Evolutionary conservation across 2,797 vertebrate species (phyloP), one percentile per base, ranked within the genome.

Genomic region (Acridotheres tristis): DNA sequence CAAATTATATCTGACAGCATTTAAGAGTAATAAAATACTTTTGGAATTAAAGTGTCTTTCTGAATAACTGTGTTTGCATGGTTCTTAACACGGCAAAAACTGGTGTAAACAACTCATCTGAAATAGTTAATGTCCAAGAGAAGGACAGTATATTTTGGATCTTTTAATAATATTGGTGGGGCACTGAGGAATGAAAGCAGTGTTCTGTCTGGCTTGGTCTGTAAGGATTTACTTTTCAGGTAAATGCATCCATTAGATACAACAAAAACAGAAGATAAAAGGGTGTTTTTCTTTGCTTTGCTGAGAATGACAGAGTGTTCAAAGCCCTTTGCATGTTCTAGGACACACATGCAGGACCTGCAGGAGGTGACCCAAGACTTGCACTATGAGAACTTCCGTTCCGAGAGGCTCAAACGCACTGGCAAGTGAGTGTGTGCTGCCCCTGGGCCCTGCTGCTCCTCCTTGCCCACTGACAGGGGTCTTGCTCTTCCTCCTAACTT

Each of bases 361-460:
- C 98, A 99, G 97, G 98, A 99, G 94, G 98, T 99, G 76, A 99
- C 98, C 89, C 98, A 99, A 85, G 98, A 99, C 95, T 98, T 99
- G 90, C 99, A 99, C 96, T 99, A 99, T 1, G 98, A 99, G 97
- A 99, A 99, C 95, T 98, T 99, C 98, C 98, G 98, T n/a, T 99
- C 99, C 0, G 98, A 99, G 98, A 98, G 98, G 82, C 97, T 99
- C 84, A 99, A 99, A 92, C 98, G 97, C 88, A 98, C 98, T 21
- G 98, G 99, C 89, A 97, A 96, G 96, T 97, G 42, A 95, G 94
- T 97, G 12, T 84, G 96, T 43, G n/a, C 8, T 20, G 13, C 32
- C 57, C 43, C 26, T 45, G 57, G 30, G 38, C 55, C 55, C 38
- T 71, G 30, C 85, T 93, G 80, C 34, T 50, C 15, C 71, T 55